Percentiles rank a stretch among this genome's conserved stretches.
Conservation (phyloP, 1,140 invertebrate genomes). For the Scaptomyza hsui region DNA sequence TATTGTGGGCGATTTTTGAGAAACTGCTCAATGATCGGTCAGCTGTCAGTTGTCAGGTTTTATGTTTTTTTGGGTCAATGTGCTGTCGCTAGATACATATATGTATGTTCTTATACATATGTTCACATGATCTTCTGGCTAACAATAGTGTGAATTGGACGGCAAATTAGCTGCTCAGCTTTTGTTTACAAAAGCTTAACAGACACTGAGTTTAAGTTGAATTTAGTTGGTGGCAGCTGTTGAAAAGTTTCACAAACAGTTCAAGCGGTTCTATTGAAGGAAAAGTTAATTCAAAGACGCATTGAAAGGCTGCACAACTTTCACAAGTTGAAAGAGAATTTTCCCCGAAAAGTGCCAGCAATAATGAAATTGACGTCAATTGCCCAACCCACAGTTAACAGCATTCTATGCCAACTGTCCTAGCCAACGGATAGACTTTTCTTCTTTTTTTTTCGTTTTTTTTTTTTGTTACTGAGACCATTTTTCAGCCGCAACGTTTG, state of each 20-base stretch:
- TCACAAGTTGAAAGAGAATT: slow-evolving; percentile 47
- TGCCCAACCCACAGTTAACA: slow-evolving; percentile 37
- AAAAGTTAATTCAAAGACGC: slow-evolving; percentile 31
- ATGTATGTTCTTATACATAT: slow-evolving; percentile 16
- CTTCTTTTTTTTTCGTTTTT: not conserved
- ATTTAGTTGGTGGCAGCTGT: not conserved
- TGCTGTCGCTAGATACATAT: slow-evolving; percentile 2
- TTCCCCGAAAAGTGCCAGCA: slow-evolving; percentile 23
- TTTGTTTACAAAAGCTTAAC: slow-evolving; percentile 48
- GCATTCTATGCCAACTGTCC: slow-evolving; percentile 22
- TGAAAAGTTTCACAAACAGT: slow-evolving; percentile 22
- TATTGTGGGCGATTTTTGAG: slow-evolving; percentile 2
- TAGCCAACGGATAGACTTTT: slow-evolving; percentile 1
- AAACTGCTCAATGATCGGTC: slow-evolving; percentile 12
- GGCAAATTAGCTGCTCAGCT: slow-evolving; percentile 36
- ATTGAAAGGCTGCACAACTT: slow-evolving; percentile 33
- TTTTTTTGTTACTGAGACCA: slow-evolving; percentile 6
- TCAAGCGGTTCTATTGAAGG: slow-evolving; percentile 24
- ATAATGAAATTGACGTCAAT: slow-evolving; percentile 45
- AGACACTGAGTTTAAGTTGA: slow-evolving; percentile 1
- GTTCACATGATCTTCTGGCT: slow-evolving; percentile 11
- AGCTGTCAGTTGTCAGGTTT: slow-evolving; percentile 29
- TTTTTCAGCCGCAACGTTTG: slow-evolving; percentile 24
- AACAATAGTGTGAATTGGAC: slow-evolving; percentile 50
- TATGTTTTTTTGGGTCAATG: slow-evolving; percentile 41